Percentiles rank a stretch among this genome's conserved stretches.
Conservation (phyloP, 1,140 invertebrate species). For the Trichonephila clavata region DNA sequence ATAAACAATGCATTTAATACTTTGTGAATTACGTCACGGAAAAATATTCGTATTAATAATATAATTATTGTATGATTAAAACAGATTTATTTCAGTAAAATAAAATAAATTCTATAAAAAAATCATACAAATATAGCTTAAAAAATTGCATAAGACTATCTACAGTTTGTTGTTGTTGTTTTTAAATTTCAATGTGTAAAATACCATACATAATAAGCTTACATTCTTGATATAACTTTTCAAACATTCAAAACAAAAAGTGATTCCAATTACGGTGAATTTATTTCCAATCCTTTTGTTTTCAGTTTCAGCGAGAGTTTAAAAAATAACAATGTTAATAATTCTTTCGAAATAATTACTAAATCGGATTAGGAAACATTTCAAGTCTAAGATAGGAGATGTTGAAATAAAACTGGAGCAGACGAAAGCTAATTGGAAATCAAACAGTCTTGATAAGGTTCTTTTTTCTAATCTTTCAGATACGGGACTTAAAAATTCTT, state of each 20-base stretch:
- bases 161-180: background rate
- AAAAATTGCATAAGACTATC: no score
- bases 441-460: background rate
- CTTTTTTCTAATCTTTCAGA: background rate
- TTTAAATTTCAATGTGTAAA: background rate
- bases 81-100: no score
- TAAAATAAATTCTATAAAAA: no score
- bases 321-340: background rate
- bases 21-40: no score
- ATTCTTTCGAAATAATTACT: slow-evolving; percentile 13
- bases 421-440: slow-evolving; percentile 22
- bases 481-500: background rate
- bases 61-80: no score
- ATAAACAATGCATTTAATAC: no score
- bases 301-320: background rate
- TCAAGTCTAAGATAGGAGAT: background rate
- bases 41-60: no score
- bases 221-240: background rate
- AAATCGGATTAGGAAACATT: slow-evolving; percentile 19
- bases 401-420: background rate
- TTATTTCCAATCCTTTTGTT: background rate
- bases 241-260: background rate
- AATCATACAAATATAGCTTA: no score
- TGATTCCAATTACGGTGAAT: background rate
- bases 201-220: background rate